Conservation (phyloP, 1,140 invertebrate genomes). For the Cherax quadricarinatus region DNA sequence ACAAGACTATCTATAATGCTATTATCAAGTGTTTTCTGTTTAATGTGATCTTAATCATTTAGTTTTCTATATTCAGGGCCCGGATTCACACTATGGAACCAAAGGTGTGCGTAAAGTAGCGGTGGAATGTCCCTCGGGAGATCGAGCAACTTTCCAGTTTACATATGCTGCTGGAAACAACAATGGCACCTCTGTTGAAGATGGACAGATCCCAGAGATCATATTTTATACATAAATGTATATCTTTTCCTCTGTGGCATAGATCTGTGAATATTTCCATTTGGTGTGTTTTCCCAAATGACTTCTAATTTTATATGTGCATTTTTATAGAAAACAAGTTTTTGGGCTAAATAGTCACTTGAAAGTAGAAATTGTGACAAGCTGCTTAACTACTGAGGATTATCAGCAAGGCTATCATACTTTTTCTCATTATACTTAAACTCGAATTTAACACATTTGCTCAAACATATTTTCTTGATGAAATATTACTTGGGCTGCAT, state of each 20-base stretch:
- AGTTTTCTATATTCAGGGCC: conserved; percentile 81
- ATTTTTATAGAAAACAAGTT: background rate
- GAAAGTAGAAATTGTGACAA: background rate
- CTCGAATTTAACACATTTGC: background rate
- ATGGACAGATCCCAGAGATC: conserved; percentile 93
- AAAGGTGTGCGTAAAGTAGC: conserved; percentile 87
- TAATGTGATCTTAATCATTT: background rate
- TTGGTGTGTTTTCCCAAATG: background rate
- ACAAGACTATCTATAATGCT: background rate
- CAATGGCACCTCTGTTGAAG: conserved; percentile 93
- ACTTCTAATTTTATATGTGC: background rate
- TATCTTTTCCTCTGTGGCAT: background rate
- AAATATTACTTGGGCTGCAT: background rate
- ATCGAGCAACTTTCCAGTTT: conserved; percentile 90
- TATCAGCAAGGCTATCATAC: background rate
- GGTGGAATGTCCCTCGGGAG: conserved; percentile 85
- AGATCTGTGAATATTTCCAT: background rate
- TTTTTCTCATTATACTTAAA: background rate
- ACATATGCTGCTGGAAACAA: conserved; percentile 91
- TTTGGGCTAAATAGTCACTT: background rate
- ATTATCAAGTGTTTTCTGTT: background rate
- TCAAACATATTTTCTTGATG: background rate
- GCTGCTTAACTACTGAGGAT: background rate
- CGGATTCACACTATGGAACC: conserved; percentile 92
- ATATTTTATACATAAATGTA: conserved; percentile 83